These are phyloP conservation scores for Alces alces DNA, from an alignment of 2,113 vertebrate genomes.

Conservation along the genomic window DNA sequence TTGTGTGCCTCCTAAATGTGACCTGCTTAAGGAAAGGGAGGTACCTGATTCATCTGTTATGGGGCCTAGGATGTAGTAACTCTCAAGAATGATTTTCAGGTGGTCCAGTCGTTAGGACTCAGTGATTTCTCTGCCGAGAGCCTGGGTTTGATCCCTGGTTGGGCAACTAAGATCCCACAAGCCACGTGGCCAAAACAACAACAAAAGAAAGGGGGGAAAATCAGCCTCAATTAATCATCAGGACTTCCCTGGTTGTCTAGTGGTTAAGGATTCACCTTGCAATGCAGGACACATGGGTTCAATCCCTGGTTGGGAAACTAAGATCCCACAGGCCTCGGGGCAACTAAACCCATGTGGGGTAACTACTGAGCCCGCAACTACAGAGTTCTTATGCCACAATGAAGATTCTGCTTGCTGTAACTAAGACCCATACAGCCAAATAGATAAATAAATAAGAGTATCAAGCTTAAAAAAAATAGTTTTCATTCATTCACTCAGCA, in stretches of 20 bases:
- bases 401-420: background rate
- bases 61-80: background rate
- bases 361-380: background rate
- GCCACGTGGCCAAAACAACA: background rate
- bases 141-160: background rate
- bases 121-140: background rate
- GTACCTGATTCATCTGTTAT: background rate
- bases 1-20: background rate
- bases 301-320: background rate
- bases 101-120: background rate
- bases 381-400: background rate
- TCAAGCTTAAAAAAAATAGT: background rate
- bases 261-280: background rate
- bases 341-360: background rate
- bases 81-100: background rate
- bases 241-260: background rate
- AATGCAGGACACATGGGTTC: background rate
- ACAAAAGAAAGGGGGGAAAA: background rate
- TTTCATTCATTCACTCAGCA: background rate
- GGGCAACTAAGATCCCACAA: background rate
- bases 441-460: background rate
- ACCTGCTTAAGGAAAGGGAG: background rate
- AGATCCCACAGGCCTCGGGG: background rate
- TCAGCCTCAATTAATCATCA: background rate
- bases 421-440: background rate